These are phyloP conservation scores for Oncopodura yosiiana DNA, from an alignment of 1,140 invertebrate genomes.

Conservation along the genomic window DNA sequence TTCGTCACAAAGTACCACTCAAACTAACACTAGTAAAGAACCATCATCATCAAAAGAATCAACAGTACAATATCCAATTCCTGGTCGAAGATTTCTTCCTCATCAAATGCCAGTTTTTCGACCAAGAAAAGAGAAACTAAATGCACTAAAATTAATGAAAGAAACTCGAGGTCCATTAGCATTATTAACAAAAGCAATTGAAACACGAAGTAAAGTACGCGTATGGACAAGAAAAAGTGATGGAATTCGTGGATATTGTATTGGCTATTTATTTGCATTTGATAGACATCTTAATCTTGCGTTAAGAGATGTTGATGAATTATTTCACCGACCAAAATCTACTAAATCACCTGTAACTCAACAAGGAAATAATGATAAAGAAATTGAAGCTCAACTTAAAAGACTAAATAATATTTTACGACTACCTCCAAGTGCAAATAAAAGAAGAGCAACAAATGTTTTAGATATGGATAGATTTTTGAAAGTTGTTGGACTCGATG, in stretches of 20 bases:
- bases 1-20: not conserved
- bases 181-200: constrained; percentile 51
- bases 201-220: constrained; percentile 51
- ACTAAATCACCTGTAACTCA: constrained; percentile 15
- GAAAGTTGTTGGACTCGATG: not conserved
- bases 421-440: not conserved
- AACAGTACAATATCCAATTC: constrained; percentile 20
- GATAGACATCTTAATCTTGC: constrained; percentile 93
- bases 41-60: not conserved
- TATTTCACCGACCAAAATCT: constrained; percentile 55
- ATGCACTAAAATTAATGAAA: constrained; percentile 21
- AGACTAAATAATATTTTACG: not conserved
- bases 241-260: constrained; percentile 61
- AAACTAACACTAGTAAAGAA: not conserved
- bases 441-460: not conserved
- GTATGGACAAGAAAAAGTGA: constrained; percentile 45
- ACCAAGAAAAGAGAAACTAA: constrained; percentile 17
- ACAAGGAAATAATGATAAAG: not conserved
- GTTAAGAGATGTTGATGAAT: constrained; percentile 73
- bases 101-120: constrained; percentile 28
- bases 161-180: constrained; percentile 50
- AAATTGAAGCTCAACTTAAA: not conserved
- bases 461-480: not conserved
- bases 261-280: constrained; percentile 73
- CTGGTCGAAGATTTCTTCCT: constrained; percentile 28